These are phyloP conservation scores for Erithacus rubecula DNA, from an alignment of 2,797 vertebrate species.

Conservation along the genomic window DNA sequence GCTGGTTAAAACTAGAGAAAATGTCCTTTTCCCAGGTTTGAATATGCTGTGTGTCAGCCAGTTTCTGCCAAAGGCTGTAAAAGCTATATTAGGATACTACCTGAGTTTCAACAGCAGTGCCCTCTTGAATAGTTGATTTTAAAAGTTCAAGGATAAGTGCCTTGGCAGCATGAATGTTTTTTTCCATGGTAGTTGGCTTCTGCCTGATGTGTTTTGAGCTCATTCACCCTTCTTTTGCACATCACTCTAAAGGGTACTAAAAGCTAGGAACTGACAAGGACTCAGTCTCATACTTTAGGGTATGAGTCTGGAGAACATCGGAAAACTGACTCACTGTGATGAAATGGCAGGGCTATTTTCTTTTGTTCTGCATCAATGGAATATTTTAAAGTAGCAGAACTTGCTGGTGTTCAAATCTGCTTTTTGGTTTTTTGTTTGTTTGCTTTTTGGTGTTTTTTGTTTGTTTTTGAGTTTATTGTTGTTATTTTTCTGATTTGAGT, in stretches of 20 bases:
- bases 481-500: not conserved
- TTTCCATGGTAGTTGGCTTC: not conserved
- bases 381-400: not conserved
- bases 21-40: not conserved
- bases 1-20: not conserved
- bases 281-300: not conserved
- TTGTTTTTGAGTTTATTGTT: not conserved
- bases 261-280: not conserved
- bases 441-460: not conserved
- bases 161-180: fast-evolving
- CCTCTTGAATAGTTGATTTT: not conserved
- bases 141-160: not conserved
- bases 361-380: not conserved
- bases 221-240: not conserved
- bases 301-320: fast-evolving
- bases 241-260: not conserved
- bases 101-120: not conserved
- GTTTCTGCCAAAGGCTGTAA: not conserved
- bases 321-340: not conserved
- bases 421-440: not conserved
- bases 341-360: not conserved
- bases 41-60: not conserved
- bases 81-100: not conserved
- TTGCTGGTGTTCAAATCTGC: not conserved
- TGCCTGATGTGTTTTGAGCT: not conserved